A percentile compares a stretch with the other conserved stretches of the same genome.
Evolutionary conservation across 2,113 vertebrate genomes (phyloP).

Genomic region (Alethe diademata): DNA sequence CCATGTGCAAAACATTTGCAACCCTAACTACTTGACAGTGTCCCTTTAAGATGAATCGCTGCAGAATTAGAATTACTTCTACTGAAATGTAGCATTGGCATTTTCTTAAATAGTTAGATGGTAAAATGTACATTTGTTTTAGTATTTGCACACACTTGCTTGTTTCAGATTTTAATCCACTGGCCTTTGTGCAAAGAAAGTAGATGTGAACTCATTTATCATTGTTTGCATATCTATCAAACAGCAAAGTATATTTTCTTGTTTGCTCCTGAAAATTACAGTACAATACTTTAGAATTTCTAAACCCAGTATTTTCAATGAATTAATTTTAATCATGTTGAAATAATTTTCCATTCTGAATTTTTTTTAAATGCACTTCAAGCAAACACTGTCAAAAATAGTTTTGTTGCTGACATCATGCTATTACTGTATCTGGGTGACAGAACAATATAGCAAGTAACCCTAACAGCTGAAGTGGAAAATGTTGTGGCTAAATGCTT

Average conservation of each 20-base stretch:
- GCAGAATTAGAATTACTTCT: neutral
- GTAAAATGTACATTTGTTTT: neutral
- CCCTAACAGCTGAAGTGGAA: neutral
- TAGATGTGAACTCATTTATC: slow-evolving; percentile 46
- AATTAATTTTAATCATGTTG: neutral
- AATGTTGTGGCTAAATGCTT: neutral
- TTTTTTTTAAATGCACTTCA: neutral
- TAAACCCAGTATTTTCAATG: slow-evolving; percentile 14
- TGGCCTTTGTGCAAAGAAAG: slow-evolving; percentile 3
- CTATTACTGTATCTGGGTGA: neutral
- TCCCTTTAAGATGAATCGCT: neutral
- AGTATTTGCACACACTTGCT: neutral
- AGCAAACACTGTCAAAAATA: neutral
- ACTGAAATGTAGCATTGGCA: neutral
- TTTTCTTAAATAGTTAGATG: neutral
- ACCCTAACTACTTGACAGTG: neutral
- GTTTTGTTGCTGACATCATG: neutral
- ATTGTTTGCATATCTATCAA: slow-evolving; percentile 35
- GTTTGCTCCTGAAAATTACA: slow-evolving; percentile 1
- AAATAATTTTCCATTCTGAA: neutral
- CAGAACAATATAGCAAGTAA: neutral
- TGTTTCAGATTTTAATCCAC: neutral
- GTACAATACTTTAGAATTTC: neutral
- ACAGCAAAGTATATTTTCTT: slow-evolving; percentile 26
- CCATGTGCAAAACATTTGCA: neutral